Base-by-base conservation (phyloP, 2,113 vertebrate species). In the Calyptommatus sinebrachiatus region DNA sequence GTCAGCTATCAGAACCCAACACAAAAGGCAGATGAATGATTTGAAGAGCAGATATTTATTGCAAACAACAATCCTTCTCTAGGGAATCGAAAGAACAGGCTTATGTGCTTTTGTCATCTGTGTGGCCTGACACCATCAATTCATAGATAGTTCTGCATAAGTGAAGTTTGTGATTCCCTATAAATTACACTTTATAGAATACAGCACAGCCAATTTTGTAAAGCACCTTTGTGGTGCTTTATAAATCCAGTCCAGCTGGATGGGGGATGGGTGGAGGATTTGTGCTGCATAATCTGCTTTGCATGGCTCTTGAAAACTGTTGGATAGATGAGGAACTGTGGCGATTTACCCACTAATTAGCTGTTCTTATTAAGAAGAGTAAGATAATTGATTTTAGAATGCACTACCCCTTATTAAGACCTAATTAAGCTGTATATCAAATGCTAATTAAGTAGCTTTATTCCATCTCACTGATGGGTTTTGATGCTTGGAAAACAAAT, bases 341-440 rank as follows among this genome's bases (percentile, higher is more conserved):
- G 92, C 89, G 87, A 95, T 95, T 95, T 95, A 95, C 93, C 91
- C 94, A 93, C 95, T 95, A 96, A 96, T 95, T 96, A 96, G 93
- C 92, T 94, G 93, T 92, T 95, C 93, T 94, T 96, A 95, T 95
- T 95, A 95, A 95, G 94, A 91, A 87, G 89, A 95, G 91, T 29
- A 86, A 95, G 94, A 95, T 95, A 95, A 95, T 96, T 96, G 94
- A 96, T 96, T 95, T 94, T 93, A 94, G 93, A 90, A 94, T 95
- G 92, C 91, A 94, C 93, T 95, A 95, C 91, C 93, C 91, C 93
- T 95, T 95, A 95, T 95, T 96, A 95, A 94, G 94, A 91, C 92
- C 94, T 94, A 95, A 96, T 96, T 96, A 95, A 95, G 92, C 93
- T 95, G 95, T 95, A 95, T 95, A 95, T 94, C 93, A 96, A 95